Percentiles rank a stretch among this genome's conserved stretches.
phyloP scores from a whole-genome alignment of 2,888 invertebrate genomes.

The Alviniconcha strummeri region DNA sequence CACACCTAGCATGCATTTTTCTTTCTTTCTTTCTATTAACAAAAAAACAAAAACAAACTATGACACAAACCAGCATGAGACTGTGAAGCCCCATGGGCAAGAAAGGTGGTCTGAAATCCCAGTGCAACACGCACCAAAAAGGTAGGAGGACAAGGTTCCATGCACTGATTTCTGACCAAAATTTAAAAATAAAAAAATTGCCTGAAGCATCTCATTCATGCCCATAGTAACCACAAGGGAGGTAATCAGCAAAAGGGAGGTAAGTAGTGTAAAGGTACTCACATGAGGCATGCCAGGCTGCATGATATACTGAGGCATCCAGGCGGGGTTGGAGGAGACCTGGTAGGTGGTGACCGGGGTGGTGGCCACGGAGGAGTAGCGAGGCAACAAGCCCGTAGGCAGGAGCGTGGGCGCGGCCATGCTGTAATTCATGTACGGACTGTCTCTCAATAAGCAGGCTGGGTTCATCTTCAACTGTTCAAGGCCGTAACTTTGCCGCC shows the following conservation, averaged over 20 bases:
- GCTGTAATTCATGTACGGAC: slow-evolving; percentile 57
- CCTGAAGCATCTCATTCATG: too few species aligned
- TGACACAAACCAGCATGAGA: too few species aligned
- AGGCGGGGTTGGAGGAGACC: slow-evolving; percentile 61
- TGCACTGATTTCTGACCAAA: too few species aligned
- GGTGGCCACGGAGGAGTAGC: slow-evolving; percentile 55
- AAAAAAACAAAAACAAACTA: neutral
- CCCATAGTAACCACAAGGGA: too few species aligned
- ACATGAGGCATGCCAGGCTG: slow-evolving; percentile 66
- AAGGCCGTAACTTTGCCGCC: neutral
- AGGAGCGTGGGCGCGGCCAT: slow-evolving; percentile 55
- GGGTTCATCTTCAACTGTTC: neutral
- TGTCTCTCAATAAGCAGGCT: slow-evolving; percentile 44
- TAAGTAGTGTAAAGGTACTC: slow-evolving; percentile 40
- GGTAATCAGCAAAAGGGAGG: too few species aligned
- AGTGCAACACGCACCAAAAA: too few species aligned
- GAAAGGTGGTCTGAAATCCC: too few species aligned
- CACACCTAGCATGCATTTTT: neutral
- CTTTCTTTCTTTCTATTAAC: slow-evolving; percentile 1
- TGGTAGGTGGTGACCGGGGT: slow-evolving; percentile 71
- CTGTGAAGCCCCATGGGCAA: too few species aligned
- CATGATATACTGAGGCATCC: slow-evolving; percentile 63
- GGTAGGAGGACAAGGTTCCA: too few species aligned
- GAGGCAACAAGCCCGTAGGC: slow-evolving; percentile 63
- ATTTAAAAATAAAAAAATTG: too few species aligned